A percentile compares a stretch with the other conserved stretches of the same genome.
Evolutionary conservation across 2,888 invertebrate species (phyloP).

Genomic region (Meiosimyza decipiens): DNA sequence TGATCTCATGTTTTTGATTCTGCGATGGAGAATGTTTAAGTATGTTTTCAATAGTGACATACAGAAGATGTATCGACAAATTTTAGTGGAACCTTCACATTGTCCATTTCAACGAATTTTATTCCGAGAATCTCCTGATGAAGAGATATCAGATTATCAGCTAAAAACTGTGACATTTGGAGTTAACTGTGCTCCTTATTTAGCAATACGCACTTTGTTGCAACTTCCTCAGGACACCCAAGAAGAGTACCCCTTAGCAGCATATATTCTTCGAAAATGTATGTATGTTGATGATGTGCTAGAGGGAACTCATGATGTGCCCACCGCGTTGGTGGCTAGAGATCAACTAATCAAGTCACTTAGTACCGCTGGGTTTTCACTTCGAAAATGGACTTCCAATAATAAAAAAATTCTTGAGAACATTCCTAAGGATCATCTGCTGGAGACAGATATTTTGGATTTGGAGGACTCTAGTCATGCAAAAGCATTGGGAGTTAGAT

Average conservation of each 20-base stretch:
- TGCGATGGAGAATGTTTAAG: constrained; percentile 2
- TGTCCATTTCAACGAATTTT: too few species aligned
- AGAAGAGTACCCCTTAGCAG: not conserved
- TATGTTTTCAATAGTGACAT: too few species aligned
- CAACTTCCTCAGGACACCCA: not conserved
- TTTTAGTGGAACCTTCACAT: too few species aligned
- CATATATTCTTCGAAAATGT: constrained; percentile 4
- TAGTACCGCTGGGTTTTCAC: constrained; percentile 18
- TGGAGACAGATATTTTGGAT: constrained; percentile 23
- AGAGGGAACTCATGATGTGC: constrained; percentile 3
- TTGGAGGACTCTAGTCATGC: constrained; percentile 28
- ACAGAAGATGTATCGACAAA: too few species aligned
- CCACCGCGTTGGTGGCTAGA: not conserved
- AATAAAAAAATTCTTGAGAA: not conserved
- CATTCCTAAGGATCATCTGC: not conserved
- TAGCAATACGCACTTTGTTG: constrained; percentile 9
- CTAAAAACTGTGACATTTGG: too few species aligned
- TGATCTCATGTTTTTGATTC: not conserved
- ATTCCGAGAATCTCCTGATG: too few species aligned
- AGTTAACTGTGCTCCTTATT: too few species aligned
- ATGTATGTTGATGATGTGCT: constrained; percentile 24
- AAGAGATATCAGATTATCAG: too few species aligned
- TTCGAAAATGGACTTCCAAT: constrained; percentile 30
- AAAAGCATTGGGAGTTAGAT: too few species aligned
- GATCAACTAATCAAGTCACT: constrained; percentile 19